Percentiles rank a stretch among this genome's conserved stretches.
These are phyloP conservation scores for Cygnus olor DNA, from an alignment of 2,797 vertebrate genomes.

Conservation along the genomic window DNA sequence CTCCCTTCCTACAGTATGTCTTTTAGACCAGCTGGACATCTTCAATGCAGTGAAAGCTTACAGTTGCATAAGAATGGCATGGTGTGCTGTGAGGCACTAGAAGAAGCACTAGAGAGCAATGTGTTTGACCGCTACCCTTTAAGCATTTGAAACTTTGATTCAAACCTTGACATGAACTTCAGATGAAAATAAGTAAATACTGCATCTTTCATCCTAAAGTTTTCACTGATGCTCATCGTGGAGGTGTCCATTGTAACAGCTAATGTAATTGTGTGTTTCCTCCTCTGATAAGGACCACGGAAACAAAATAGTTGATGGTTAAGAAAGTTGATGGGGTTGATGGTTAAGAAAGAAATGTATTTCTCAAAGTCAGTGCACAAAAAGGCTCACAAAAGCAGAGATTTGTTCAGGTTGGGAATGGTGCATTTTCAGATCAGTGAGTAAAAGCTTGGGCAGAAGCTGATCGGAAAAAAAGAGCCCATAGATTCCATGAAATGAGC, in stretches of 20 bases:
- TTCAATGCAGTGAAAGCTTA: neutral
- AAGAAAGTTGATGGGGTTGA: neutral
- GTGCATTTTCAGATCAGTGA: neutral
- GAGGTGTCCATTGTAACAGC: fast-evolving
- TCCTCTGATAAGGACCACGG: neutral
- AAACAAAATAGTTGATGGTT: neutral
- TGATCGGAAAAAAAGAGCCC: neutral
- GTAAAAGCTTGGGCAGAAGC: neutral
- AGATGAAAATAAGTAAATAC: neutral
- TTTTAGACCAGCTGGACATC: neutral
- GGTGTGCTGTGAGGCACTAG: neutral
- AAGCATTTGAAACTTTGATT: neutral
- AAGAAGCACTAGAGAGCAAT: neutral
- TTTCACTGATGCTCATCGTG: neutral
- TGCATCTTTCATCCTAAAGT: neutral
- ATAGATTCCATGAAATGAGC: neutral
- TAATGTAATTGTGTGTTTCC: neutral
- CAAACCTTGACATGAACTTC: neutral
- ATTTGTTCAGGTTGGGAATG: neutral
- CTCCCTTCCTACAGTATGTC: neutral
- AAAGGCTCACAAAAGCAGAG: neutral
- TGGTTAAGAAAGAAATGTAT: neutral
- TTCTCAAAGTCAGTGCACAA: neutral
- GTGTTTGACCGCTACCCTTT: neutral
- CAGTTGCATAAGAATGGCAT: neutral